Conservation (phyloP, 2,888 invertebrate genomes). For the Cacoxenus indagator region DNA sequence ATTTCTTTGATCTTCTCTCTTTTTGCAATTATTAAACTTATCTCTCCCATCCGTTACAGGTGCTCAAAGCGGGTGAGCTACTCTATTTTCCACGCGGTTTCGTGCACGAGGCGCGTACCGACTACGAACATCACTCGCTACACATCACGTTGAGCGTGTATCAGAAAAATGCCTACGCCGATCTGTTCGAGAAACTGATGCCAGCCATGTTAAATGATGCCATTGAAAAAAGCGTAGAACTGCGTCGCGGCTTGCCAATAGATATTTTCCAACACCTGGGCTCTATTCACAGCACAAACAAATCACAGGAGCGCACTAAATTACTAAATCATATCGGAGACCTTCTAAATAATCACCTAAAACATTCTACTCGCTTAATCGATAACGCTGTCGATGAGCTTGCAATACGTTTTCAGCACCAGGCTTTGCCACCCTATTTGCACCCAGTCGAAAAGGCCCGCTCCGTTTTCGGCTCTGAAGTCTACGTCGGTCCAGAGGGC, state of each 20-base stretch:
- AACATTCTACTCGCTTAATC: conserved; percentile 56
- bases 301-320: conserved; percentile 71
- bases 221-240: conserved; percentile 78
- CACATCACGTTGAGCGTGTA: conserved; percentile 95
- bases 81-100: conserved; percentile 93
- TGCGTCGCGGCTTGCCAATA: conserved; percentile 84
- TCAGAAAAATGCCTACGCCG: conserved; percentile 91
- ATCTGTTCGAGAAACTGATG: conserved; percentile 85
- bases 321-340: conserved; percentile 69
- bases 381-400: conserved; percentile 89
- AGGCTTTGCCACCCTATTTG: conserved; percentile 88
- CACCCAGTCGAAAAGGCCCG: conserved; percentile 77
- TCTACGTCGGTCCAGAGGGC: conserved; percentile 77
- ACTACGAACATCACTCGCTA: conserved; percentile 86
- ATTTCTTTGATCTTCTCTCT: not conserved
- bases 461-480: conserved; percentile 82
- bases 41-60: conserved; percentile 44
- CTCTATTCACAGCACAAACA: conserved; percentile 74
- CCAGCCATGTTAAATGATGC: conserved; percentile 83
- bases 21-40: not conserved
- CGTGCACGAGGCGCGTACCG: conserved; percentile 87
- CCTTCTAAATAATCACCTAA: conserved; percentile 28
- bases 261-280: conserved; percentile 85
- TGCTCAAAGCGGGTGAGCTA: conserved; percentile 88
- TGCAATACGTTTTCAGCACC: conserved; percentile 86